Evolutionary conservation across 2,797 vertebrate species (phyloP), one percentile per base, ranked within the genome.

Genomic region (Gobio occitaniae): DNA sequence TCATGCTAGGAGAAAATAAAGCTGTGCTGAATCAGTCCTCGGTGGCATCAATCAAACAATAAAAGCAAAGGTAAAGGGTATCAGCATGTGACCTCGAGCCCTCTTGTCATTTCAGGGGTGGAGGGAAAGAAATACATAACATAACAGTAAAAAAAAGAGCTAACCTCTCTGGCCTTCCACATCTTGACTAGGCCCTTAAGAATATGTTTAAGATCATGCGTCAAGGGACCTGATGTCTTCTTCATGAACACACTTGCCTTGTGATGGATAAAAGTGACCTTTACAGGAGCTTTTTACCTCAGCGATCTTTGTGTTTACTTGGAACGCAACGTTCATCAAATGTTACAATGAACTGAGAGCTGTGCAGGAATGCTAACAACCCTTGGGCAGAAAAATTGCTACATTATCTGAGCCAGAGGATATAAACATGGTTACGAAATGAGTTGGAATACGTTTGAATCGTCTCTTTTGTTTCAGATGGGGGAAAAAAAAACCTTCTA

Each of bases 241-340:
- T 74, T 86, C 36, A 69, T 78, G 66, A 68, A 80, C 74, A 82
- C 59, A 84, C 32, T 71, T 38, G 65, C n/a, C 61, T 81, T 77
- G 75, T 50, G 76, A 81, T 52, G 68, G 74, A 61, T 65, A 65
- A 78, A 89, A 78, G 52, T 82, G 84, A 87, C 86, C 88, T 86
- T 86, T 84, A 65, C 78, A 71, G 12, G 47, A 29, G 63, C 32
- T 66, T 86, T 72, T 79, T 84, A 83, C 84, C 69, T 86, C 80
- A 0, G 13, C 4, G 44, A 52, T 84, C 71, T n/a, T 47, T 69
- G 76, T 78, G 59, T 74, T 36, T 79, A 63, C 50, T 50, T 74
- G 72, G 65, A 85, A 66, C 3, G 17, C 15, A 59, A 29, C n/a
- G n/a, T 75, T 61, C 19, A 77, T 68, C 17, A 79, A 48, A 78